Percentiles rank a stretch among this genome's conserved stretches.
These are phyloP conservation scores for Catharus minimus DNA, from an alignment of 2,113 vertebrate genomes.

Conservation along the genomic window DNA sequence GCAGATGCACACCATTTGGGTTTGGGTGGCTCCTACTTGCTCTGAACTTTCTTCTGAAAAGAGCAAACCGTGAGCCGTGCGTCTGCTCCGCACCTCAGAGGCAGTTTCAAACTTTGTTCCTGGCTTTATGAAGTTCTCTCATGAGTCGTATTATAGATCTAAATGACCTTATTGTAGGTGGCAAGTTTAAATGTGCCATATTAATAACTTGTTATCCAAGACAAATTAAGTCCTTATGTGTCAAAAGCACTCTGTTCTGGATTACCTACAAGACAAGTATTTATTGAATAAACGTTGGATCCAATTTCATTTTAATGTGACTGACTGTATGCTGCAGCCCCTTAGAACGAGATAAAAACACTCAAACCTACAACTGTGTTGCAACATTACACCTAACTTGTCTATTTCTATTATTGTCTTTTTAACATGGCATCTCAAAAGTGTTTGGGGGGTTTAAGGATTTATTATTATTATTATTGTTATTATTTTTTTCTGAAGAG, in stretches of 20 bases:
- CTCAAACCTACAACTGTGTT: slow-evolving; percentile 62
- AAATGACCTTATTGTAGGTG: slow-evolving; percentile 74
- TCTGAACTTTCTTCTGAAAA: slow-evolving; percentile 15
- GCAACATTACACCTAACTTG: slow-evolving; percentile 76
- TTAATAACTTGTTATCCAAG: slow-evolving; percentile 83
- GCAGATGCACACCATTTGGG: not conserved
- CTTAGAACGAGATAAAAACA: slow-evolving; percentile 74
- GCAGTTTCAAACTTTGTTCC: slow-evolving; percentile 22
- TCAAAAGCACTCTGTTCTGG: slow-evolving; percentile 78
- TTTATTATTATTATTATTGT: not conserved
- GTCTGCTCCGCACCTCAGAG: not conserved
- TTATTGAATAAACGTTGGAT: slow-evolving; percentile 85
- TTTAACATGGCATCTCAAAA: slow-evolving; percentile 60
- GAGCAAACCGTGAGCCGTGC: not conserved
- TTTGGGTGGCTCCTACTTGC: slow-evolving; percentile 18
- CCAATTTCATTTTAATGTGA: slow-evolving; percentile 84
- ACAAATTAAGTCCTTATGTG: slow-evolving; percentile 84
- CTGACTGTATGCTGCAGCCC: slow-evolving; percentile 74
- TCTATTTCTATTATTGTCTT: slow-evolving; percentile 76
- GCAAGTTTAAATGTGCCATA: slow-evolving; percentile 79
- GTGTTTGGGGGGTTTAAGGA: not conserved
- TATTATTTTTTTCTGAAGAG: slow-evolving; percentile 62
- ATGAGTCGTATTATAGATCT: slow-evolving; percentile 57
- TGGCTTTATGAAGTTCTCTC: slow-evolving; percentile 52
- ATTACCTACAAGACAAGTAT: slow-evolving; percentile 84